Base-by-base conservation (phyloP, 2,888 invertebrate species). In the Phorcus lineatus region DNA sequence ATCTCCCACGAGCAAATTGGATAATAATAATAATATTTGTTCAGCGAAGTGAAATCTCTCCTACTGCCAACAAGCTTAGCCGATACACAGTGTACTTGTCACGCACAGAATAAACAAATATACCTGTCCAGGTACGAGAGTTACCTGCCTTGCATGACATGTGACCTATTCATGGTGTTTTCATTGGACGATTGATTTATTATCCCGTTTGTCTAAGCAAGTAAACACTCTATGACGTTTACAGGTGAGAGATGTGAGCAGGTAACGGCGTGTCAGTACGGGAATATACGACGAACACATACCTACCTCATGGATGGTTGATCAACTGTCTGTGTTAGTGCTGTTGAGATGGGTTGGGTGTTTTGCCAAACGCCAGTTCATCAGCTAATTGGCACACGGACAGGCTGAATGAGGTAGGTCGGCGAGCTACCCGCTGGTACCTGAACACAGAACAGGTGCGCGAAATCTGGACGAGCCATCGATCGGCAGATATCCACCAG, bases 171-270 rank as follows among this genome's bases (percentile, higher is more conserved):
- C 28, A 70, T 17, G 70, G 19, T 70, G 40, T 70, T 36, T 70
- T 70, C 31, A 70, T 70, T 70, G 70, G 70, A 16, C 36, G 31
- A 70, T 70, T 70, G 70, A 70, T 70, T 70, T 17, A 70, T 70
- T 24, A 40, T 70, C 70, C 70, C 19, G 70, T 70, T 70, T 22
- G n/a, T 31, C 70, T 70, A 28, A 36, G 36, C 70, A 70, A 40
- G 70, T 70, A 70, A 70, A 70, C 36, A 70, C 70, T 24, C 28
- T n/a, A 36, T 70, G 70, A 70, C 70, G 70, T 70, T 70, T 70
- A 40, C 70, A 70, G n/a, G 22, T 57, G 22, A 57, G 19, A 57
- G 40, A 19, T 36, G 28, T 36, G 70, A 70, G 40, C 70, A 70
- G 70, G 70, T 70, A 36, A 24, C 40, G 70, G 70, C 70, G 40